Conservation (phyloP, 2,888 invertebrate genomes). For the Poecilobothrus nobilitatus region DNA sequence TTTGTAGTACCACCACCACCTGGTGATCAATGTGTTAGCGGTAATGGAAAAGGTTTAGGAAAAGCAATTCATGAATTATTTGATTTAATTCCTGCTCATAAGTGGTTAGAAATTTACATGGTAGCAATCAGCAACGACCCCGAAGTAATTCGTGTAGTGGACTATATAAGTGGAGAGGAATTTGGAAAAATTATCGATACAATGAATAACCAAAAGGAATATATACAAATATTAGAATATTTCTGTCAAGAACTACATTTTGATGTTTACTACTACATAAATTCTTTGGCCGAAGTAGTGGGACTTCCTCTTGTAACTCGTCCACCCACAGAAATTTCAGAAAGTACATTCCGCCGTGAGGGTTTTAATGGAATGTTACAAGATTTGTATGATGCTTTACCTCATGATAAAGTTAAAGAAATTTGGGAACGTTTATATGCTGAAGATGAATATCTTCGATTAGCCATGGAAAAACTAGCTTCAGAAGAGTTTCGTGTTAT, state of each 20-base stretch:
- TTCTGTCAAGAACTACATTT: conserved; percentile 20
- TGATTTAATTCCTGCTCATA: conserved; percentile 17
- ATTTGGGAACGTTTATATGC: conserved; percentile 14
- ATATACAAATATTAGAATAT: conserved; percentile 18
- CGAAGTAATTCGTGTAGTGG: conserved; percentile 17
- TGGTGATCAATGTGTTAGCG: conserved; percentile 16
- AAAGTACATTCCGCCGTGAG: neutral
- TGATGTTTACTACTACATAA: conserved; percentile 21
- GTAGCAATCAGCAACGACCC: conserved; percentile 18
- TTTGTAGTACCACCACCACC: conserved; percentile 22
- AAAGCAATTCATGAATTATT: conserved; percentile 18
- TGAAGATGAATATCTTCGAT: conserved; percentile 18
- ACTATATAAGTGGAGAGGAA: conserved; percentile 15
- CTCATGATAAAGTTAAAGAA: conserved; percentile 15
- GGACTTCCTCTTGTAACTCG: conserved; percentile 18
- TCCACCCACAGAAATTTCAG: conserved; percentile 5
- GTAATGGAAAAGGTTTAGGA: conserved; percentile 18
- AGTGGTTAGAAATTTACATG: conserved; percentile 17
- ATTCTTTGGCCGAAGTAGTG: conserved; percentile 19
- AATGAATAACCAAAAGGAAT: conserved; percentile 21
- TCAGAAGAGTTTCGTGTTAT: conserved; percentile 20
- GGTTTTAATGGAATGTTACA: conserved; percentile 20
- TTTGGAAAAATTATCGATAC: conserved; percentile 17
- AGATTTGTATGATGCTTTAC: conserved; percentile 17
- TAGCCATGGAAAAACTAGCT: conserved; percentile 20